phyloP scores from a whole-genome alignment of 2,888 invertebrate species.

The Idaea biselata region DNA sequence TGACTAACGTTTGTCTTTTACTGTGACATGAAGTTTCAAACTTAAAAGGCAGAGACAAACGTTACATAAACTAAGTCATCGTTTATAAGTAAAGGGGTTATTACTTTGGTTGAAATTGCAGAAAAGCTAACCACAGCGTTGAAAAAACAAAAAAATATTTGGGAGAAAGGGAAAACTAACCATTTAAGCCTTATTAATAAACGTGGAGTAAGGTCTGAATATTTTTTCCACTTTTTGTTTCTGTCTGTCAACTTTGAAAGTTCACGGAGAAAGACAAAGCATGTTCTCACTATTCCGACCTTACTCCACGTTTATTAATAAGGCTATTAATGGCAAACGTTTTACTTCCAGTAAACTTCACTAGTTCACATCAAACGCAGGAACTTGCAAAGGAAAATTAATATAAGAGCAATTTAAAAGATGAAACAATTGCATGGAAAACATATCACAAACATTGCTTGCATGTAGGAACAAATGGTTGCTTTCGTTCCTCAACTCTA shows the following conservation, averaged over 20 bases:
- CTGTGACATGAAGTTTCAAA: no score
- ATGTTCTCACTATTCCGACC: no score
- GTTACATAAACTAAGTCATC: no score
- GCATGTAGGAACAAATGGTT: constrained; percentile 4
- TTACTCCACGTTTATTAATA: no score
- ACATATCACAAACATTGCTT: not conserved
- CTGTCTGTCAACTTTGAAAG: no score
- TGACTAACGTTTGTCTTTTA: no score
- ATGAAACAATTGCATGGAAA: not conserved
- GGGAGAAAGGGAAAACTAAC: not conserved
- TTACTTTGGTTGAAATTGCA: not conserved
- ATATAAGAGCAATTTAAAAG: not conserved
- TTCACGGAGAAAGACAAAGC: no score
- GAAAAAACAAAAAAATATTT: not conserved
- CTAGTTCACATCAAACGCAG: not conserved
- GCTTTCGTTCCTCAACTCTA: not conserved
- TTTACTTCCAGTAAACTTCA: not conserved
- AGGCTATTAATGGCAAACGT: not conserved
- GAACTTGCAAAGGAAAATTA: not conserved
- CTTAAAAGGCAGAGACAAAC: no score
- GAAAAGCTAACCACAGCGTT: not conserved
- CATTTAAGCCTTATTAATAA: no score
- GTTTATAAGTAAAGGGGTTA: no score
- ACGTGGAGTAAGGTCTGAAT: no score
- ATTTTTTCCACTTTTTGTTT: no score